Percentiles rank a stretch among this genome's conserved stretches.
phyloP scores from a whole-genome alignment of 2,113 vertebrate genomes.

The Heterocephalus glaber region DNA sequence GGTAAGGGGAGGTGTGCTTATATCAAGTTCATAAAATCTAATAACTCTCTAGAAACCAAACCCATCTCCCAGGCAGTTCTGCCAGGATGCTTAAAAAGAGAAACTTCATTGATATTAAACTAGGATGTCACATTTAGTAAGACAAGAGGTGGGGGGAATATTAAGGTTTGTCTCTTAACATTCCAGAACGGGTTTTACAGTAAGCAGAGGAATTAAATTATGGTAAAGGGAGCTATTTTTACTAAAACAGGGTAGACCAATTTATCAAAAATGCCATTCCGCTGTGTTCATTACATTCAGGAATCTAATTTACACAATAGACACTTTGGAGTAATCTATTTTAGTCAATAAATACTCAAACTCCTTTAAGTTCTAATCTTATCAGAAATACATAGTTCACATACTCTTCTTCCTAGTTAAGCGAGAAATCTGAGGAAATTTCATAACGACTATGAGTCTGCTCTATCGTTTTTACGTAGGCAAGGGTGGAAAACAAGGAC shows the following conservation, averaged over 20 bases:
- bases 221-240: constrained; percentile 86
- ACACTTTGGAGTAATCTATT: constrained; percentile 83
- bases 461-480: constrained; percentile 71
- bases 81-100: constrained; percentile 75
- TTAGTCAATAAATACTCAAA: constrained; percentile 84
- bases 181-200: constrained; percentile 87
- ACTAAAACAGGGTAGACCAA: constrained; percentile 86
- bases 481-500: constrained; percentile 79
- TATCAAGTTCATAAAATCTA: constrained; percentile 53
- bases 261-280: constrained; percentile 86
- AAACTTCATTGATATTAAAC: constrained; percentile 69
- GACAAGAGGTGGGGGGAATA: constrained; percentile 44
- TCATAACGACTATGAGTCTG: constrained; percentile 55
- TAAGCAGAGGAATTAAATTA: constrained; percentile 86
- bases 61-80: constrained; percentile 67
- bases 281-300: constrained; percentile 83
- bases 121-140: constrained; percentile 77
- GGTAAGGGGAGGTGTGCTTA: accelerated
- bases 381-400: constrained; percentile 79
- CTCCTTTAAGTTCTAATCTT: constrained; percentile 83
- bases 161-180: constrained; percentile 78
- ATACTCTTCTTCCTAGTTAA: constrained; percentile 75
- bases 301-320: constrained; percentile 86
- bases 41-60: constrained; percentile 68
- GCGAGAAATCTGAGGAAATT: constrained; percentile 64